phyloP scores from a whole-genome alignment of 2,888 invertebrate species.

The Gymnosoma rotundatum region DNA sequence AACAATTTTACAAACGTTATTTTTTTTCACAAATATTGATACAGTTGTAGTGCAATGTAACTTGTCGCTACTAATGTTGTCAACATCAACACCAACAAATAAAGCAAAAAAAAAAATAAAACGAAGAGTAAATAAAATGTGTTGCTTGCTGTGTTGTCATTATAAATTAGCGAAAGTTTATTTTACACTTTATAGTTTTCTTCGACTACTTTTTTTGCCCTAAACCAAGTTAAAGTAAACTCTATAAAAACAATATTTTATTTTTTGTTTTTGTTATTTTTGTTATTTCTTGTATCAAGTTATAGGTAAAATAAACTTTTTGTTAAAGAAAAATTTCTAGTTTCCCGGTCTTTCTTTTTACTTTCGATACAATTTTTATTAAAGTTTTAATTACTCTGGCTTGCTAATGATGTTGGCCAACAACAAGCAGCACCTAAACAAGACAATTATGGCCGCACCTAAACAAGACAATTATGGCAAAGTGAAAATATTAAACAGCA shows the following conservation, averaged over 20 bases:
- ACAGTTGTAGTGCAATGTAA: conserved; percentile 49
- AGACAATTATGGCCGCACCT: conserved; percentile 61
- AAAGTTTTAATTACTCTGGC: conserved; percentile 68
- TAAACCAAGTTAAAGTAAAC: conserved; percentile 12
- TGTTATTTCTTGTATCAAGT: conserved; percentile 29
- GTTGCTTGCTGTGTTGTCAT: conserved; percentile 48
- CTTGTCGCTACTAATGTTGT: conserved; percentile 39
- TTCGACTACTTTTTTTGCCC: neutral
- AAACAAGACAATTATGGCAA: conserved; percentile 65
- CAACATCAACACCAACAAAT: conserved; percentile 42
- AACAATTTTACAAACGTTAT: conserved; percentile 49
- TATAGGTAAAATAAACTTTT: conserved; percentile 46
- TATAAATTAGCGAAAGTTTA: conserved; percentile 68
- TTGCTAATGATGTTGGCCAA: conserved; percentile 66
- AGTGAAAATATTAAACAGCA: conserved; percentile 48
- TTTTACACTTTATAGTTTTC: conserved; percentile 42
- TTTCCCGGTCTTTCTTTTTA: conserved; percentile 21
- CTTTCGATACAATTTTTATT: conserved; percentile 19
- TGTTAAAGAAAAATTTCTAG: conserved; percentile 30
- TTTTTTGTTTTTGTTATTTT: conserved; percentile 10
- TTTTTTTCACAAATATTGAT: conserved; percentile 62
- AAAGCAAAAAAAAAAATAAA: conserved; percentile 12
- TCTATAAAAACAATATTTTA: conserved; percentile 22
- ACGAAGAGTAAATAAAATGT: conserved; percentile 21
- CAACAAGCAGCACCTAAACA: conserved; percentile 51